These are phyloP conservation scores for Apis florea DNA, from an alignment of 1,140 invertebrate genomes.

Conservation along the genomic window DNA sequence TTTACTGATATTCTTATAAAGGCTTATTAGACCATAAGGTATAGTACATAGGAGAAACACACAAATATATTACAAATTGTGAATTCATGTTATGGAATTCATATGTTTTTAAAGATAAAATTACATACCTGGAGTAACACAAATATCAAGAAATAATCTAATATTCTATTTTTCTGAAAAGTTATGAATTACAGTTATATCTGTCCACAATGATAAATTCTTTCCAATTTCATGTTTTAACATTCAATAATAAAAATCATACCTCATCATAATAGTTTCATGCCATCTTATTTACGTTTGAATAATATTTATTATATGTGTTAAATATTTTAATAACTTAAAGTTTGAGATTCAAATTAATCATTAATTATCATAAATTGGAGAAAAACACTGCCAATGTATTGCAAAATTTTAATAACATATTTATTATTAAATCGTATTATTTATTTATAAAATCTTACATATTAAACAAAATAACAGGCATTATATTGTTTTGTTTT, in stretches of 20 bases:
- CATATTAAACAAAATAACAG: background rate
- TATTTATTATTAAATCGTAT: background rate
- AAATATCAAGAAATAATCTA: slow-evolving; percentile 63
- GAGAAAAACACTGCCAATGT: slow-evolving; percentile 38
- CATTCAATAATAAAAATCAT: slow-evolving; percentile 51
- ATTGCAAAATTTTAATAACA: background rate
- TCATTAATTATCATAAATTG: slow-evolving; percentile 15
- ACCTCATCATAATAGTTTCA: slow-evolving; percentile 46
- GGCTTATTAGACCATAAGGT: slow-evolving; percentile 53
- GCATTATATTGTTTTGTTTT: slow-evolving; percentile 2
- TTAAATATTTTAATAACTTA: slow-evolving; percentile 49
- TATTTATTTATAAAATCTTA: background rate
- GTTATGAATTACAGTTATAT: slow-evolving; percentile 61
- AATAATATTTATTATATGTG: slow-evolving; percentile 30
- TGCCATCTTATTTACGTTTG: slow-evolving; percentile 23
- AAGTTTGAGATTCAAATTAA: slow-evolving; percentile 64
- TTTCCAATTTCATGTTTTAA: slow-evolving; percentile 43
- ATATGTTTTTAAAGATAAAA: slow-evolving; percentile 51
- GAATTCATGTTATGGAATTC: slow-evolving; percentile 29
- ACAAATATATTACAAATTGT: slow-evolving; percentile 36
- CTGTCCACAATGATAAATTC: slow-evolving; percentile 58
- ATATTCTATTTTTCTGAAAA: slow-evolving; percentile 71
- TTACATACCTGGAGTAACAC: slow-evolving; percentile 74
- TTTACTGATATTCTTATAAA: slow-evolving; percentile 28
- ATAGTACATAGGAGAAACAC: slow-evolving; percentile 28